These are phyloP conservation scores for Tychaedon coryphoeus DNA, from an alignment of 2,113 vertebrate genomes.

Conservation along the genomic window DNA sequence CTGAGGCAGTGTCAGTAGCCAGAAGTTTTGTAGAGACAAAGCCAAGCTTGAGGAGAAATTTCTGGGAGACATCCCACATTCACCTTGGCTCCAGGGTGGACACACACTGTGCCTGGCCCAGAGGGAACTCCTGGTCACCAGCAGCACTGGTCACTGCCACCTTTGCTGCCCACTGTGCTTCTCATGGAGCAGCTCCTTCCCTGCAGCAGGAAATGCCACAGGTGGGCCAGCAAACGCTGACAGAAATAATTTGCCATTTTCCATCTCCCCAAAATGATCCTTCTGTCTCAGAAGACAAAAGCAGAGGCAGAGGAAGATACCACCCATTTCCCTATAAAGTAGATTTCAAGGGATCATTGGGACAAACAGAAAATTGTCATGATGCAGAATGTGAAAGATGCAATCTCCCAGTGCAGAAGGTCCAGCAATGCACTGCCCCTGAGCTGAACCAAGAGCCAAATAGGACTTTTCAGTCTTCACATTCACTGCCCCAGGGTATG, in stretches of 20 bases:
- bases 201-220: background rate
- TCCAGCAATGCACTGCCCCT: fast-evolving
- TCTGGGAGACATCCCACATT: background rate
- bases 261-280: background rate
- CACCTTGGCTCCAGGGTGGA: background rate
- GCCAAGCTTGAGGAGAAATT: background rate
- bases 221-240: background rate
- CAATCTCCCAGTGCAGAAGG: background rate
- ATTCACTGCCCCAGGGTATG: background rate
- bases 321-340: background rate
- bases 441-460: background rate
- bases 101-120: background rate
- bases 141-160: background rate
- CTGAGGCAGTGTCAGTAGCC: background rate
- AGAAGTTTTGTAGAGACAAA: background rate
- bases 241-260: background rate
- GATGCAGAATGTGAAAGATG: background rate
- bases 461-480: background rate
- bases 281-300: background rate
- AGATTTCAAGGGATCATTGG: background rate
- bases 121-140: background rate
- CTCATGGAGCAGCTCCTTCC: background rate
- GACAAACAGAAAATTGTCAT: background rate
- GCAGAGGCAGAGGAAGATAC: background rate
- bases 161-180: background rate